Base-by-base conservation (phyloP, 2,888 invertebrate genomes). In the Spialia ferax region DNA sequence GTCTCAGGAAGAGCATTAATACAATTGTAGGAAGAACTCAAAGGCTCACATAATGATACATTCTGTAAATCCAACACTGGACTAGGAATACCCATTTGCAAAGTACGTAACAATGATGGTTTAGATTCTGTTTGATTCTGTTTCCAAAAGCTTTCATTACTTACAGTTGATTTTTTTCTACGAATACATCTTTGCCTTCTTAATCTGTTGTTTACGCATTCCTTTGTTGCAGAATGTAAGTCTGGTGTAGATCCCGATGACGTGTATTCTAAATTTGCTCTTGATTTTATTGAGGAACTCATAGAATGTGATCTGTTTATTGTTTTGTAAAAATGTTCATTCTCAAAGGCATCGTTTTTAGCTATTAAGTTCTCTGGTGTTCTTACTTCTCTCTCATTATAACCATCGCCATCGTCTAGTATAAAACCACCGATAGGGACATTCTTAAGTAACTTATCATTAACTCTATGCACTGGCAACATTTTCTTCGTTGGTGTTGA, bases 151-250 rank as follows among this genome's bases (percentile, higher is more conserved):
- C 89, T 92, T 60, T 92, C 91, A 32, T 88, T 91, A 66, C 91
- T 92, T 0, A 87, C 84, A 13, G 89, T 91, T 1, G 91, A 92
- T 71, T 94, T 94, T 73, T 94, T 93, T 70, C 95, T 88, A 2
- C 95, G 85, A 15, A 95, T 94, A 74, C 95, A 95, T 73, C 88
- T 93, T 78, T 95, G 95, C 20, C 95, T 86, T 79, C 93, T 94
- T 38, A 95, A 79, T 68, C 89, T 85, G 6, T 88, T 77, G 71
- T 89, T 90, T 6, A 80, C 78, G 5, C 81, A 82, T 70, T 85
- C 86, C 63, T 79, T 79, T 26, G 83, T 76, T 8, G 79, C 78
- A 1, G 80, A 74, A 71, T 84, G 86, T 60, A 93, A 77, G 73
- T 93, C 89, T 26, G 93, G 91, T 8, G 91, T 93, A 1, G 92